Evolutionary conservation across 2,113 vertebrate species (phyloP).

Genomic region (Tachuris rubrigastra): DNA sequence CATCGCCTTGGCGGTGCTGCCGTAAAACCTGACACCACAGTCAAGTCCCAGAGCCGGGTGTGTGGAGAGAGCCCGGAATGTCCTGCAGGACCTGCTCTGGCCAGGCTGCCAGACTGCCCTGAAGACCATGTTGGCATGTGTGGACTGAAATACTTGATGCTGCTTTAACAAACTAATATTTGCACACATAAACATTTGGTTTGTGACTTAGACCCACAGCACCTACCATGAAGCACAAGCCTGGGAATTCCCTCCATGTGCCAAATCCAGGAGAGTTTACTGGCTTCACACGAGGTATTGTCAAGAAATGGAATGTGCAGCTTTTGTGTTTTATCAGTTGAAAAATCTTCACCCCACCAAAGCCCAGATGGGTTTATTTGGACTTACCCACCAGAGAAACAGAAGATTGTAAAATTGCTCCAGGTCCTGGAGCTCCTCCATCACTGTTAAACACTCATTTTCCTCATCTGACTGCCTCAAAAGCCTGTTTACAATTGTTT

Average conservation of each 20-base stretch:
- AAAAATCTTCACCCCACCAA: background rate
- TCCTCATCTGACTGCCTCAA: background rate
- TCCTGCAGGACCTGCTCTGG: background rate
- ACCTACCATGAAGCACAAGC: background rate
- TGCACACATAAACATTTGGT: background rate
- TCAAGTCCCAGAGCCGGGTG: rapidly evolving
- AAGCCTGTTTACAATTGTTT: background rate
- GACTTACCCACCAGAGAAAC: background rate
- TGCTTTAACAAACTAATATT: constrained; percentile 42
- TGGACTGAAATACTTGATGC: background rate
- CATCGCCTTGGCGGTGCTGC: background rate
- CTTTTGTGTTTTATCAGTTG: background rate
- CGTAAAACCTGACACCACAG: background rate
- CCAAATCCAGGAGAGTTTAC: background rate
- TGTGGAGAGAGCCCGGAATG: background rate
- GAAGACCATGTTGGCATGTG: background rate
- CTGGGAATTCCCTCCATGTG: background rate
- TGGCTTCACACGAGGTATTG: background rate
- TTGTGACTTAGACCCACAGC: background rate
- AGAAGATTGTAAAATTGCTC: background rate
- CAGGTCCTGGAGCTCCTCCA: background rate
- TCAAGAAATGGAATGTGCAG: background rate
- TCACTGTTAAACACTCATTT: background rate
- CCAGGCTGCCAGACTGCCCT: background rate
- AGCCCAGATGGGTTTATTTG: background rate